Percentiles rank a stretch among this genome's conserved stretches.
phyloP scores from a whole-genome alignment of 2,888 invertebrate species.

The Limnephilus lunatus region DNA sequence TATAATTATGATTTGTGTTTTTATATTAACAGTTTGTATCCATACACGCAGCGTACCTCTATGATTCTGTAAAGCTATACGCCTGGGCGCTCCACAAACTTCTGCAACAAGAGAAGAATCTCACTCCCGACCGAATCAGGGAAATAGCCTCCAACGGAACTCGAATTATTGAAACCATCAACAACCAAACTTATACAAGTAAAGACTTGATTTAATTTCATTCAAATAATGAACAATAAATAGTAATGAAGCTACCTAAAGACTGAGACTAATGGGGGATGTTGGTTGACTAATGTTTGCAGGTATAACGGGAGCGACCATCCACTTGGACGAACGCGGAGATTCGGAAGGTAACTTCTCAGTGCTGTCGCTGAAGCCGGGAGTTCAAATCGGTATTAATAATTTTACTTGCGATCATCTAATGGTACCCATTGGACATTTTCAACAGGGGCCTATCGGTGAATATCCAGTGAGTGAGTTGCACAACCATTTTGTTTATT shows the following conservation, averaged over 20 bases:
- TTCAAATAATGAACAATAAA: background rate
- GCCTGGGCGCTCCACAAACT: conserved; percentile 90
- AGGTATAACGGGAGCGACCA: conserved; percentile 97
- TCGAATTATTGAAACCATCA: conserved; percentile 89
- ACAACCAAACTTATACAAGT: conserved; percentile 92
- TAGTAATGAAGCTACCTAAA: background rate
- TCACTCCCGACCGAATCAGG: conserved; percentile 81
- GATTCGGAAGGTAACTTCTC: conserved; percentile 99
- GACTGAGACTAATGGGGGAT: background rate
- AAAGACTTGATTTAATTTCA: conserved; percentile 72
- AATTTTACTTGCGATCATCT: conserved; percentile 85
- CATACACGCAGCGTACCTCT: conserved; percentile 95
- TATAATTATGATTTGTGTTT: conserved; percentile 57
- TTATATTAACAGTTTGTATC: conserved; percentile 83
- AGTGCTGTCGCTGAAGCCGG: conserved; percentile 87
- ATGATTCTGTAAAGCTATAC: conserved; percentile 95
- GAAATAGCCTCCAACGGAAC: conserved; percentile 90
- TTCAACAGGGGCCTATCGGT: conserved; percentile 80
- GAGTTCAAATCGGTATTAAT: conserved; percentile 70
- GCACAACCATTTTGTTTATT: conserved; percentile 56
- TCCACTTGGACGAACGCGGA: conserved; percentile 93
- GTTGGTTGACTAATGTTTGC: conserved; percentile 63
- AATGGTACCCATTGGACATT: conserved; percentile 91
- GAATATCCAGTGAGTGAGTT: conserved; percentile 88
- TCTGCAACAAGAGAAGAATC: conserved; percentile 77